Percentiles rank a stretch among this genome's conserved stretches.
phyloP scores from a whole-genome alignment of 2,113 vertebrate genomes.

The Anhinga rufa region DNA sequence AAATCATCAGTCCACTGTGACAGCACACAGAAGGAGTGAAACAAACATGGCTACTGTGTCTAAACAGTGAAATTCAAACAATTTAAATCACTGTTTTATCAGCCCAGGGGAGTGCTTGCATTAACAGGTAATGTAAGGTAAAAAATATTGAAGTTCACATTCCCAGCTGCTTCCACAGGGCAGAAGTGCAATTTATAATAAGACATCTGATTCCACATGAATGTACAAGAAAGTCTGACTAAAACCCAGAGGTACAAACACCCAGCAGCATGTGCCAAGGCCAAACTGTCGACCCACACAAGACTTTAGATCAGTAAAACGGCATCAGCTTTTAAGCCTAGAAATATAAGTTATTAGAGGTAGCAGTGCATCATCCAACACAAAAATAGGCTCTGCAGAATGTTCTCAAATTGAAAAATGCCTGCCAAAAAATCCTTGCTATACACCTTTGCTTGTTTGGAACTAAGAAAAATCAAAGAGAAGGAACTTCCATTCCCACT shows the following conservation, averaged over 20 bases:
- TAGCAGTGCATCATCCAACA: neutral
- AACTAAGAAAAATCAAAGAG: neutral
- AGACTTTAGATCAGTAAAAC: neutral
- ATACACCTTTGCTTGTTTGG: neutral
- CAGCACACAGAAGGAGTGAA: neutral
- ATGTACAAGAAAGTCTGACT: neutral
- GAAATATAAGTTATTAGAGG: neutral
- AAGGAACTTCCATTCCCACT: neutral
- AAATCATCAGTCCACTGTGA: neutral
- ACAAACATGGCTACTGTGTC: fast-evolving
- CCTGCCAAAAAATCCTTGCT: neutral
- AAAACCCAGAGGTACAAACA: neutral
- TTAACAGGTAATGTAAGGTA: neutral
- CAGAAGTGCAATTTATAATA: neutral
- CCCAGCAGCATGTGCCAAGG: neutral
- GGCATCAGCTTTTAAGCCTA: neutral
- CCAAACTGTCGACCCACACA: neutral
- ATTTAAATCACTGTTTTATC: neutral
- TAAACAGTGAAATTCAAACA: neutral
- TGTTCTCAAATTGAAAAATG: neutral
- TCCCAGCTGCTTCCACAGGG: neutral
- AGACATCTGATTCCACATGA: neutral
- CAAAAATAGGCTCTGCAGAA: neutral
- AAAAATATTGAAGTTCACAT: neutral
- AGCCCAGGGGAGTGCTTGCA: neutral